Evolutionary conservation across 2,888 invertebrate genomes (phyloP), one percentile per base, ranked within the genome.

Genomic region (Megamerina dolium): DNA sequence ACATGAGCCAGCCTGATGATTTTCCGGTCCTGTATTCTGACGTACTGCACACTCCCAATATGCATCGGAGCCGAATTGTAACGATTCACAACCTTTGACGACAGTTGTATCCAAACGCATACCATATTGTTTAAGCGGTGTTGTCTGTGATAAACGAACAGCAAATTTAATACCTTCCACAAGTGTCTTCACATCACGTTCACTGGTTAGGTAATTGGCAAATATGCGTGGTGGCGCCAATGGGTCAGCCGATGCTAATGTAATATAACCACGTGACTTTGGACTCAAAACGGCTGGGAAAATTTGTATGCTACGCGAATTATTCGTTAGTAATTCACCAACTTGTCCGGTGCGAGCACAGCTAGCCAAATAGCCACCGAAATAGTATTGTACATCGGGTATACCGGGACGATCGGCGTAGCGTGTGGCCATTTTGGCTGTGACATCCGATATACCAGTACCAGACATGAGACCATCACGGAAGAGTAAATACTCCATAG

Each of bases 401-500:
- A 86, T 85, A 29, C 81, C 79, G 0, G 77, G 72, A 0, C 82
- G 79, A 57, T 87, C 81, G 3, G 86, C 81, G 70, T 82, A 89
- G 61, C 83, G 87, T 0, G 87, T 81, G 62, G 87, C 82, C 40
- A 91, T 75, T 71, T 89, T 85, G 0, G 82, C 91, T 0, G 91
- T 87, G 5, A 89, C 89, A 72, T 91, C 91, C 0, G 86, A 84
- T 63, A 88, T 80, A 74, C 90, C 90, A 31, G 89, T 90, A 16
- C 90, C 90, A 12, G 89, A 87, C 88, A 91, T 89, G 0, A 90
- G 76, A 3, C 89, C 90, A 65, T 91, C 90, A 43, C 90, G 78
- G 72, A 90, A 89, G 10, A 91, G 77, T 20, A 91, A 71, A 59
- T 90, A 91, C 66, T 91, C 91, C 87, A 90, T 90, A 2, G 89